A percentile compares a stretch with the other conserved stretches of the same genome.
Evolutionary conservation across 1,140 invertebrate genomes (phyloP).

Genomic region (Diplogasteroides magnus): DNA sequence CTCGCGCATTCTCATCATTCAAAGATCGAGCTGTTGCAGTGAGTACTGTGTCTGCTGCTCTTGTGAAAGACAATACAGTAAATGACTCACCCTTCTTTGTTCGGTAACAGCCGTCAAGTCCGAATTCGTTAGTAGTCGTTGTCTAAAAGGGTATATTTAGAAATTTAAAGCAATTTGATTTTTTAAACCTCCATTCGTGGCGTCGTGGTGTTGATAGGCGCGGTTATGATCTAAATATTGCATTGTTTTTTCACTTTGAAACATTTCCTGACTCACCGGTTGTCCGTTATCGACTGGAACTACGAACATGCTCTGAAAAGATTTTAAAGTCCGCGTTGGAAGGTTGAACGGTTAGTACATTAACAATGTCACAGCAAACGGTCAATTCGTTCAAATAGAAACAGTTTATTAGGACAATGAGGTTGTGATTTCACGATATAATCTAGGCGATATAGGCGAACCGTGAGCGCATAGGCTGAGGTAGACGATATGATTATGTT

Average conservation of each 20-base stretch:
- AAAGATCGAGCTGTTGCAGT: background rate
- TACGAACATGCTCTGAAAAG: background rate
- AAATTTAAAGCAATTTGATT: too few relatives aligned
- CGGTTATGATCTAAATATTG: background rate
- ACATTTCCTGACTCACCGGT: background rate
- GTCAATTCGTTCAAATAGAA: too few relatives aligned
- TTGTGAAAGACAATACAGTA: background rate
- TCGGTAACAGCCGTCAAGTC: background rate
- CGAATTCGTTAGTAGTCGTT: background rate
- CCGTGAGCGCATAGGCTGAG: too few relatives aligned
- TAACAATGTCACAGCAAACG: background rate
- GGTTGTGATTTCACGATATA: too few relatives aligned
- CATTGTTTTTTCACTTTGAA: background rate
- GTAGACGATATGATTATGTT: too few relatives aligned
- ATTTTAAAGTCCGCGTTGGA: background rate
- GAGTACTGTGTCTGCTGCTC: too few relatives aligned
- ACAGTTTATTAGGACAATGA: too few relatives aligned
- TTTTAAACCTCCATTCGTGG: background rate
- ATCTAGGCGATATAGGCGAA: too few relatives aligned
- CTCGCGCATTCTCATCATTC: too few relatives aligned
- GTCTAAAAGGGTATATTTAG: too few relatives aligned
- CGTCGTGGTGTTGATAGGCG: background rate
- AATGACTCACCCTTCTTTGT: background rate
- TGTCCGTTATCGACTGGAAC: background rate
- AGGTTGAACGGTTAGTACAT: background rate